A percentile compares a stretch with the other conserved stretches of the same genome.
These are phyloP conservation scores for Lutraria lutraria DNA, from an alignment of 2,888 invertebrate species.

Conservation along the genomic window DNA sequence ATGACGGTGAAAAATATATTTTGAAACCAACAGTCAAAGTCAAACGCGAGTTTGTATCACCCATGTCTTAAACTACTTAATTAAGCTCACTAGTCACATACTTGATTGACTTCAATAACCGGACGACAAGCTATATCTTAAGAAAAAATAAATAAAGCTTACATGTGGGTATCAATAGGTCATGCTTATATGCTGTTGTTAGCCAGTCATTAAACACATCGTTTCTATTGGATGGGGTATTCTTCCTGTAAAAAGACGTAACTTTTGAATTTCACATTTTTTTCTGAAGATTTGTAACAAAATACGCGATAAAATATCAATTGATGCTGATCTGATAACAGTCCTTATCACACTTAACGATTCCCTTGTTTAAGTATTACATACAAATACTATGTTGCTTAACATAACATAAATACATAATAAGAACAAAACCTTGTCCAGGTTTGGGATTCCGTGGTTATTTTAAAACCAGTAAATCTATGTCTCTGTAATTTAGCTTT, in stretches of 20 bases:
- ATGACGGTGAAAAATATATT: too few species aligned
- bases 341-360: too few species aligned
- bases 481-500: too few species aligned
- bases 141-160: slow-evolving; percentile 9
- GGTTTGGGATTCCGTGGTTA: too few species aligned
- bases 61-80: too few species aligned
- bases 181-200: slow-evolving; percentile 49
- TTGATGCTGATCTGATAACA: background rate
- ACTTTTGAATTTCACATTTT: background rate
- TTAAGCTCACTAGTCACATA: too few species aligned
- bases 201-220: slow-evolving; percentile 53
- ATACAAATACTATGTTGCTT: background rate
- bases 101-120: background rate
- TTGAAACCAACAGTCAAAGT: too few species aligned
- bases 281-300: background rate
- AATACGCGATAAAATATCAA: background rate
- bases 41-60: too few species aligned
- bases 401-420: too few species aligned
- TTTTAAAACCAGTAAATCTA: too few species aligned
- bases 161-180: slow-evolving; percentile 50
- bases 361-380: background rate
- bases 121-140: background rate
- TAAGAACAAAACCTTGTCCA: too few species aligned
- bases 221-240: slow-evolving; percentile 21
- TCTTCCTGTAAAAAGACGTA: slow-evolving; percentile 40